These are phyloP conservation scores for Tetrao urogallus DNA, from an alignment of 2,113 vertebrate genomes.

Conservation along the genomic window DNA sequence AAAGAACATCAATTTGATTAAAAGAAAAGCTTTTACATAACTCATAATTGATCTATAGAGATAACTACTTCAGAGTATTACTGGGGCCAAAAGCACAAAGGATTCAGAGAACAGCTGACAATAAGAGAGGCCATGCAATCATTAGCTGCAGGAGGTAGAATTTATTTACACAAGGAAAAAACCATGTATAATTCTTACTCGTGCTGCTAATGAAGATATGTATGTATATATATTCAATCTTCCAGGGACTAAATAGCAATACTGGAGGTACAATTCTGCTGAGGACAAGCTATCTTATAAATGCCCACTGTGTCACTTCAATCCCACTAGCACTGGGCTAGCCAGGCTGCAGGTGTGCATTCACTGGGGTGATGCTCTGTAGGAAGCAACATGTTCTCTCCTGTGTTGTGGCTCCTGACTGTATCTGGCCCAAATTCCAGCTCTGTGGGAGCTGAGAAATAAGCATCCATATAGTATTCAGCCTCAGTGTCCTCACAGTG, in stretches of 20 bases:
- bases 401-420: neutral
- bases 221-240: neutral
- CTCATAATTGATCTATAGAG: neutral
- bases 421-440: neutral
- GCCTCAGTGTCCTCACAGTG: neutral
- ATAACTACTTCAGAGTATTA: neutral
- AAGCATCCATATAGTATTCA: neutral
- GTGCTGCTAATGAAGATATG: neutral
- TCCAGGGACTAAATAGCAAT: neutral
- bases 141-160: neutral
- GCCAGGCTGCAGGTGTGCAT: neutral
- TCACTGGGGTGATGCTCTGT: neutral
- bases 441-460: neutral
- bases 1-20: slow-evolving; percentile 19
- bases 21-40: slow-evolving; percentile 1
- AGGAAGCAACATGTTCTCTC: neutral
- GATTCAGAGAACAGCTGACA: neutral
- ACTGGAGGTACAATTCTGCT: neutral
- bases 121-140: neutral
- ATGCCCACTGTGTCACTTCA: neutral
- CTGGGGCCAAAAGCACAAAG: neutral
- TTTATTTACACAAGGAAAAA: neutral
- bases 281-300: neutral
- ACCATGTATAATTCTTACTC: neutral
- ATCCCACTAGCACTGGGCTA: neutral